Evolutionary conservation across 2,113 vertebrate genomes (phyloP).

Genomic region (Cochlearius cochlearius): DNA sequence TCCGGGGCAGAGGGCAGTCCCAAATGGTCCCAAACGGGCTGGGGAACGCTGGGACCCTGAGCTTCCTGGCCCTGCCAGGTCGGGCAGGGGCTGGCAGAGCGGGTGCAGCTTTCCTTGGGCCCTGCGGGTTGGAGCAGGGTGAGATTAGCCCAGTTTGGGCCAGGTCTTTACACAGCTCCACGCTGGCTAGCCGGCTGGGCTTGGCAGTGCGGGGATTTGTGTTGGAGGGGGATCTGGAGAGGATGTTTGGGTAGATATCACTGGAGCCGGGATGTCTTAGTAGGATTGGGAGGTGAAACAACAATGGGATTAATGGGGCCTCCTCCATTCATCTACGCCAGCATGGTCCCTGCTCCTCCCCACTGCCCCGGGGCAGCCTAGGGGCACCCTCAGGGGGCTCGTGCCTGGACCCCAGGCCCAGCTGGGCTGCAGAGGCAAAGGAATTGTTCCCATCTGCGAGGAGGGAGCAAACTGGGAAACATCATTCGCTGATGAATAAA

Average conservation of each 20-base stretch:
- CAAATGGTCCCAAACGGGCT: not conserved
- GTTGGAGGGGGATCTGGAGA: not conserved
- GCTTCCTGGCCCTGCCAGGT: rapidly evolving
- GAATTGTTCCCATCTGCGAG: not conserved
- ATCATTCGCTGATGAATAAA: not conserved
- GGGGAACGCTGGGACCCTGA: rapidly evolving
- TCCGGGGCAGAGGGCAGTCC: not conserved
- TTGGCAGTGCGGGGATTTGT: rapidly evolving
- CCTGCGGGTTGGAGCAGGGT: not conserved
- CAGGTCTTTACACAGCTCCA: not conserved
- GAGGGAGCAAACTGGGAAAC: not conserved
- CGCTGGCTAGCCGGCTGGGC: rapidly evolving
- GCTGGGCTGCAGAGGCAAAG: not conserved
- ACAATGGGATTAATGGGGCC: not conserved
- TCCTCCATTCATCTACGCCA: not conserved
- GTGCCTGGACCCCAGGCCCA: not conserved
- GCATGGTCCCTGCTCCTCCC: not conserved
- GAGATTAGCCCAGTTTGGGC: not conserved
- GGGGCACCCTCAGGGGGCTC: not conserved
- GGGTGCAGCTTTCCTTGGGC: rapidly evolving
- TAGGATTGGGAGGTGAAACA: not conserved
- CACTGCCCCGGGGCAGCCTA: rapidly evolving
- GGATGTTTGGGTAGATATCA: not conserved
- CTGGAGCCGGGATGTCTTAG: not conserved
- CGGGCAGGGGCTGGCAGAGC: not conserved